Evolutionary conservation across 2,113 vertebrate species (phyloP).

Genomic region (Trogon surrucura): DNA sequence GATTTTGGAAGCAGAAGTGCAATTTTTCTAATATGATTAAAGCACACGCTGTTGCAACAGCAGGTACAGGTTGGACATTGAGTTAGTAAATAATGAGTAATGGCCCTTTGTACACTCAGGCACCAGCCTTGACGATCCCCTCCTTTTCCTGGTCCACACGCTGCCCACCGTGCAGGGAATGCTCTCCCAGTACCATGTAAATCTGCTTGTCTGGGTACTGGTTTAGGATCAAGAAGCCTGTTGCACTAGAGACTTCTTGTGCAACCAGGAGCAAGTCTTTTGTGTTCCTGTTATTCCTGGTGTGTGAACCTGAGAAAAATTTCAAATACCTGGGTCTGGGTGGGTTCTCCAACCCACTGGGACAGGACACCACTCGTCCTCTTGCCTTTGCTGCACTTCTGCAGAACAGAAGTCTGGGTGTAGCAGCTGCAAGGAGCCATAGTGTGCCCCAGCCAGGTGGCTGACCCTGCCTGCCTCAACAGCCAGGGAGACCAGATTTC

Average conservation of each 20-base stretch:
- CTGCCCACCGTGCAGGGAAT: background rate
- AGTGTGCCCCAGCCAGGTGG: no score
- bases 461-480: background rate
- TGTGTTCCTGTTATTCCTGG: background rate
- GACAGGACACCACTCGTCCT: background rate
- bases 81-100: conserved; percentile 33
- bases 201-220: background rate
- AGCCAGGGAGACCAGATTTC: background rate
- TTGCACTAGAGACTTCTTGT: background rate
- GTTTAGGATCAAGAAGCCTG: background rate
- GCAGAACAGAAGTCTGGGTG: background rate
- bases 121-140: background rate
- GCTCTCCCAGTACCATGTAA: background rate
- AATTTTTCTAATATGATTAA: conserved; percentile 53
- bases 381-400: background rate
- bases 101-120: background rate
- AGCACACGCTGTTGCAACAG: conserved; percentile 12
- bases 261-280: background rate
- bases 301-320: background rate
- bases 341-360: background rate
- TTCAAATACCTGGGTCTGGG: background rate
- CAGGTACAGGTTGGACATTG: conserved; percentile 23
- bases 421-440: background rate
- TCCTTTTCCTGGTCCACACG: background rate
- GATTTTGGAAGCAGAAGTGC: conserved; percentile 52